phyloP scores from a whole-genome alignment of 2,797 vertebrate species.

The Lemur catta region DNA sequence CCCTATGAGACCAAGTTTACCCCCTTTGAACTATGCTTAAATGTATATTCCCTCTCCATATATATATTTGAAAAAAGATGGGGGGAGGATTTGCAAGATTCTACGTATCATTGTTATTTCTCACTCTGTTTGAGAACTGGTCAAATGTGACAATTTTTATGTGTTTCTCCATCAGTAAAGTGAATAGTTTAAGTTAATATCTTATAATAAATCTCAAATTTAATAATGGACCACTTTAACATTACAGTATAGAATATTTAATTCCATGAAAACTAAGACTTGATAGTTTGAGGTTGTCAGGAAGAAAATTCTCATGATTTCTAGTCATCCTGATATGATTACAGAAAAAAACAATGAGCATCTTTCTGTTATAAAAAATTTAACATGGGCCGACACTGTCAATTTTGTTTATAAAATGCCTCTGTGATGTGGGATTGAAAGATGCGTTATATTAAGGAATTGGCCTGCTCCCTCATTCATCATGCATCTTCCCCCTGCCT shows the following conservation, averaged over 20 bases:
- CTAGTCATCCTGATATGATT: neutral
- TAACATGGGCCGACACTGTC: neutral
- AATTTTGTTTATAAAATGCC: neutral
- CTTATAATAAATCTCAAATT: neutral
- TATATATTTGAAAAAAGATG: neutral
- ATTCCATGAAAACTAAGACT: constrained; percentile 20
- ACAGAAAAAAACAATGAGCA: neutral
- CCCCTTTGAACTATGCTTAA: neutral
- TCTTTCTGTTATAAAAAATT: neutral
- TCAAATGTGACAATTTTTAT: neutral
- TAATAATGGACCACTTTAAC: neutral
- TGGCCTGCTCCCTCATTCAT: neutral
- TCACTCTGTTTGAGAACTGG: neutral
- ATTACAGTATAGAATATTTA: neutral
- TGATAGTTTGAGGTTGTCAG: neutral
- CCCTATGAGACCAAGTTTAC: neutral
- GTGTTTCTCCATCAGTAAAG: neutral
- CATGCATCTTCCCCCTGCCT: neutral
- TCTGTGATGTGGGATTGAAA: neutral
- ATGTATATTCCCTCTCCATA: neutral
- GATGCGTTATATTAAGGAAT: neutral
- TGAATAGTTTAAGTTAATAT: neutral
- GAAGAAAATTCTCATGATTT: constrained; percentile 19
- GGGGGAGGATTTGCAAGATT: neutral
- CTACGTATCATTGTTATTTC: neutral